Conservation (phyloP, 2,888 invertebrate genomes). For the Dusona sp. region DNA sequence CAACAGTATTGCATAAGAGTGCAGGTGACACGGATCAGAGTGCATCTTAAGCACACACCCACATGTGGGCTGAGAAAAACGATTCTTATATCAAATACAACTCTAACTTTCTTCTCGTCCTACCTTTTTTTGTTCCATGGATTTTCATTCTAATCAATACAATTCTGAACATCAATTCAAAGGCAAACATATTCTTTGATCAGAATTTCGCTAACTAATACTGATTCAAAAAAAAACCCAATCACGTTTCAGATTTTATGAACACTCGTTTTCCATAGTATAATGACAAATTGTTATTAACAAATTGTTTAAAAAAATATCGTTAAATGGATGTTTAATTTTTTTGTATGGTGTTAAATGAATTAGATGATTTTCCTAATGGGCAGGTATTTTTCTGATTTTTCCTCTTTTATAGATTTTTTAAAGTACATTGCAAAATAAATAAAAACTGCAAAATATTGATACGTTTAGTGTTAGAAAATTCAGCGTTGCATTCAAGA, state of each 20-base stretch:
- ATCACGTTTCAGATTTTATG: not conserved
- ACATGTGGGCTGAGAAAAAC: constrained; percentile 10
- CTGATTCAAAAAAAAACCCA: not conserved
- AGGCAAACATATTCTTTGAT: not conserved
- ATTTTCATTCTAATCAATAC: not conserved
- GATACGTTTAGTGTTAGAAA: too few relatives aligned
- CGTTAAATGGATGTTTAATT: not conserved
- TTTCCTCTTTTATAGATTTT: not conserved
- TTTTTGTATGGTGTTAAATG: not conserved
- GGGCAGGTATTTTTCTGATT: not conserved
- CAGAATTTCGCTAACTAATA: not conserved
- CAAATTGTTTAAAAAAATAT: not conserved
- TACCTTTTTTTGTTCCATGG: not conserved
- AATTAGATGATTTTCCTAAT: not conserved
- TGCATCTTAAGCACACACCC: constrained; percentile 7
- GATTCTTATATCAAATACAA: constrained; percentile 2
- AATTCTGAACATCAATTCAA: not conserved
- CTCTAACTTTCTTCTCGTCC: not conserved
- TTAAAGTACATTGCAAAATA: too few relatives aligned
- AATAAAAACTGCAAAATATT: too few relatives aligned
- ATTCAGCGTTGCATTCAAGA: too few relatives aligned
- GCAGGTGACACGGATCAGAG: constrained; percentile 49
- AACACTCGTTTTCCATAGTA: not conserved
- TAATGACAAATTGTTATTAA: not conserved
- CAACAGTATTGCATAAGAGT: constrained; percentile 52